A percentile compares a stretch with the other conserved stretches of the same genome.
Conservation (phyloP, 2,797 vertebrate species). For the Myiotriccus ornatus region DNA sequence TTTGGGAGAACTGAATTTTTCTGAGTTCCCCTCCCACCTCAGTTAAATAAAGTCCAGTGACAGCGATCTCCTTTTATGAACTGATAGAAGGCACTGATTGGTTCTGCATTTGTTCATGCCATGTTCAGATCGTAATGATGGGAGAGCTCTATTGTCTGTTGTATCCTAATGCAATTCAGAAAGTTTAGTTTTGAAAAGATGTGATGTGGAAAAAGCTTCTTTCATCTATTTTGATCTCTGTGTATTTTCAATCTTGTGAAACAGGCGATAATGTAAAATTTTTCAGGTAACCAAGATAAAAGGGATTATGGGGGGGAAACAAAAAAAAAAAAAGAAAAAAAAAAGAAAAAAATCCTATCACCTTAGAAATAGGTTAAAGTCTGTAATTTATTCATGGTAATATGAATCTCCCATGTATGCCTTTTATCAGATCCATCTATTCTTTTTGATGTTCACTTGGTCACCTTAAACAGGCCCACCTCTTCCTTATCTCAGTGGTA, state of each 20-base stretch:
- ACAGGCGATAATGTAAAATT: not conserved
- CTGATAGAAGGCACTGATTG: not conserved
- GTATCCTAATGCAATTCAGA: not conserved
- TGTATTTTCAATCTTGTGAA: not conserved
- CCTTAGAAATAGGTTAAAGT: not conserved
- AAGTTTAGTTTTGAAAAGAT: not conserved
- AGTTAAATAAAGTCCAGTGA: not conserved
- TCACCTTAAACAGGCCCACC: not conserved
- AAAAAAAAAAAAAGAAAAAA: not conserved
- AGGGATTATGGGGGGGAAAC: not conserved
- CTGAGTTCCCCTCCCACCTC: not conserved
- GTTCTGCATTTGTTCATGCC: not conserved
- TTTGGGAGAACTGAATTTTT: not conserved
- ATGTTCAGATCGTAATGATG: not conserved
- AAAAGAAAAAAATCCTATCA: not conserved
- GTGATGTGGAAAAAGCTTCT: not conserved
- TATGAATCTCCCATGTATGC: not conserved
- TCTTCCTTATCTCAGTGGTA: not conserved
- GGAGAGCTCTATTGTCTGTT: not conserved
- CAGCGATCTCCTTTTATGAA: not conserved
- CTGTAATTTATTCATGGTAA: not conserved
- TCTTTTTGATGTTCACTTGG: not conserved
- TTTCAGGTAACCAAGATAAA: not conserved
- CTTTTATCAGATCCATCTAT: not conserved
- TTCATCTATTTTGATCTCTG: not conserved